phyloP scores from a whole-genome alignment of 2,113 vertebrate genomes.

The Alethe castanea region DNA sequence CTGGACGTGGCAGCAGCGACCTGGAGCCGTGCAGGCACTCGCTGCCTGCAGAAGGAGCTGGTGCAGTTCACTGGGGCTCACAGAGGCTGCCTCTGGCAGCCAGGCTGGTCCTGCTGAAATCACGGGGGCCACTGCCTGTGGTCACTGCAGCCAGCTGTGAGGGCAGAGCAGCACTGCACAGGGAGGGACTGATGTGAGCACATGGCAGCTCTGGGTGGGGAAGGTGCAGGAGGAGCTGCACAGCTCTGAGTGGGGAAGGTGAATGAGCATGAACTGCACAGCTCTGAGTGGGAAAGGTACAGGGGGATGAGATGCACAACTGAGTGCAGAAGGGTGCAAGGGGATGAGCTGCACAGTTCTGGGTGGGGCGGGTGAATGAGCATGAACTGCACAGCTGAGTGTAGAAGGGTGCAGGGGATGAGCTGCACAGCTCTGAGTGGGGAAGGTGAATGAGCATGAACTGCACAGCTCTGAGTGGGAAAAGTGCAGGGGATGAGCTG shows the following conservation, averaged over 20 bases:
- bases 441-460: no score
- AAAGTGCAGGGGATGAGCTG: fast-evolving
- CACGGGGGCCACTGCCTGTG: neutral
- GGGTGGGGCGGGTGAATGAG: no score
- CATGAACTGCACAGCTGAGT: no score
- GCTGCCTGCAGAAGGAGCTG: neutral
- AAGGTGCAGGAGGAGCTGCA: no score
- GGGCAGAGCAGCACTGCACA: neutral
- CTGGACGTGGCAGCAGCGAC: fast-evolving
- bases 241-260: no score
- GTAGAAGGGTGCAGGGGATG: no score
- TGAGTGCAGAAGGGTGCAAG: fast-evolving
- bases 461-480: no score
- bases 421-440: no score
- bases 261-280: no score
- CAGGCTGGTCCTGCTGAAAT: fast-evolving
- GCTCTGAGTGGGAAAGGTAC: no score
- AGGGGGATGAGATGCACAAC: no score
- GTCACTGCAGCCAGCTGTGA: neutral
- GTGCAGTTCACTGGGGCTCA: fast-evolving
- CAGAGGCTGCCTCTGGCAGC: neutral
- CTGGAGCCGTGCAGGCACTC: neutral
- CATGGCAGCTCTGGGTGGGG: neutral
- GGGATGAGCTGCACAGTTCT: no score
- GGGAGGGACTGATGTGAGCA: fast-evolving